Evolutionary conservation across 2,113 vertebrate species (phyloP), one percentile per base, ranked within the genome.

Genomic region (Camelus bactrianus): DNA sequence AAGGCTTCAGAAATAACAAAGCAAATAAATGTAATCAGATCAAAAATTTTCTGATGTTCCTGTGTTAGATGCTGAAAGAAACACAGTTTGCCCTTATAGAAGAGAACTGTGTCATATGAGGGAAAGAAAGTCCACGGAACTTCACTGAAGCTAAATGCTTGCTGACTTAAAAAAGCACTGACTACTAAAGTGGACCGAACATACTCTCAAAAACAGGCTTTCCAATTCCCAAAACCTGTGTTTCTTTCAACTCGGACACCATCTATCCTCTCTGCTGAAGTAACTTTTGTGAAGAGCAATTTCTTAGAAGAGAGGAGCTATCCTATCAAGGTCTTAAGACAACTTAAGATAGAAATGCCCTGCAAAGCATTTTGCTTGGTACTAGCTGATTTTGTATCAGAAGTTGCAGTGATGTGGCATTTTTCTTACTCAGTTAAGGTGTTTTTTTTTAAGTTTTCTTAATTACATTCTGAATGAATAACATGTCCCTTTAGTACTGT

Each of bases 261-360:
- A 88, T n/a, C 77, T 56, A 42, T 17, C 32, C 46, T 69, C 60
- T 85, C 6, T 6, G 75, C 50, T 50, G 12, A 87, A 96, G 84
- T 2, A 90, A 69, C 10, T 56, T 32, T 54, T 48, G 6, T 26
- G 11, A 95, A 85, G 13, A 75, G 4, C 13, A 91, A 70, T 82
- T 80, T 85, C 22, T 89, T 92, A 16, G 20, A 91, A 81, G 81
- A 95, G 6, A 38, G 4, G 24, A 91, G 95, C 65, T 52, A 76
- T 19, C 3, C 13, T 60, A 67, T 11, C 52, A 81, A 64, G 0
- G 3, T 65, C 52, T 72, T 58, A 83, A 60, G 19, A 84, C n/a
- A 82, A 82, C 6, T 26, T 20, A 11, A 83, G 13, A 5, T 38
- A 35, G 16, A 48, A 79, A 82, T 65, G 13, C 4, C 19, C 14